Conservation (phyloP, 2,888 invertebrate genomes). For the Drosophila picticornis region DNA sequence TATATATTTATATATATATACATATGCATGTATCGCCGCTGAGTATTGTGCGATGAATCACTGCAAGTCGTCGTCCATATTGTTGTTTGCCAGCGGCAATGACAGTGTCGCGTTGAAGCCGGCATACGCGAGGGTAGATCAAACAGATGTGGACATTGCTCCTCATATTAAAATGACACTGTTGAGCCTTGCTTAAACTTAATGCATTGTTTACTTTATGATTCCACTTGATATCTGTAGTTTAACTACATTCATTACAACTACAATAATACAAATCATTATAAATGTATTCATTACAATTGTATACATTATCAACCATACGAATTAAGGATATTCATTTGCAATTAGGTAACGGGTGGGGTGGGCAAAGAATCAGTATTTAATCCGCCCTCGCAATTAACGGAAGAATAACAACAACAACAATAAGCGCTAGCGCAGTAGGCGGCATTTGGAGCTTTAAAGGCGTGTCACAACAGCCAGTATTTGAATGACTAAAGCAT, state of each 20-base stretch:
- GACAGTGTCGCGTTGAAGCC: constrained; percentile 29
- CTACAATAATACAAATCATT: too few species aligned
- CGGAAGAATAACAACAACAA: constrained; percentile 28
- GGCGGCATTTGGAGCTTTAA: constrained; percentile 42
- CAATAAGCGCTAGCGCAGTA: constrained; percentile 25
- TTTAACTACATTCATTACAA: background rate
- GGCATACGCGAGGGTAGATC: constrained; percentile 29
- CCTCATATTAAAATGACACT: background rate
- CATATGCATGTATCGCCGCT: constrained; percentile 9
- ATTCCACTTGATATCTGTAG: background rate
- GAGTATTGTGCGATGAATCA: constrained; percentile 48
- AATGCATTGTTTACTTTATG: background rate
- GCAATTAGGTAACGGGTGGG: background rate
- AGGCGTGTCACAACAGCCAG: constrained; percentile 45
- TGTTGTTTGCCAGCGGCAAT: constrained; percentile 27
- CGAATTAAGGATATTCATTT: background rate
- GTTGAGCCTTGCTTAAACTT: background rate
- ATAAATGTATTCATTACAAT: background rate
- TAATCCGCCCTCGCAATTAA: constrained; percentile 25
- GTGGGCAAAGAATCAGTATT: background rate
- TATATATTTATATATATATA: too few species aligned
- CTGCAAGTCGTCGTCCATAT: constrained; percentile 32
- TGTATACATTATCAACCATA: background rate
- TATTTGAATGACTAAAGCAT: constrained; percentile 38
- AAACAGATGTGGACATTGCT: background rate